Evolutionary conservation across 2,888 invertebrate genomes (phyloP).

Genomic region (Troides oblongomaculatus): DNA sequence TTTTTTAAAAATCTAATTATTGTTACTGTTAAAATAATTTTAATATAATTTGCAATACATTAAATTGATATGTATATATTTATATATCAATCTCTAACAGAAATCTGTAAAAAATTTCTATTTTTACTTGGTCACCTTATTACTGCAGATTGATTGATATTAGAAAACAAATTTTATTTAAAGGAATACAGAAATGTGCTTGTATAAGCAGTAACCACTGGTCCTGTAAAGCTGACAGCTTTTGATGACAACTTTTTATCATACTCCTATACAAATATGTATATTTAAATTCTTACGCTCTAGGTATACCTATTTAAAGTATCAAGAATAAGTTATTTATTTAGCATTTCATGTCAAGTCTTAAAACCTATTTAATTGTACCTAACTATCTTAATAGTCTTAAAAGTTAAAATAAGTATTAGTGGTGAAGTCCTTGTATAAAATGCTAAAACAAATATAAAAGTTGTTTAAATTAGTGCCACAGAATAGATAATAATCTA

Average conservation of each 20-base stretch:
- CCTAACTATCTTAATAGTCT: constrained; percentile 50
- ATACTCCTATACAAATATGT: neutral
- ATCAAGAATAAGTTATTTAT: constrained; percentile 8
- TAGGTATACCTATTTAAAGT: constrained; percentile 6
- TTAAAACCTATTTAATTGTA: constrained; percentile 46
- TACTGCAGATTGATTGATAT: neutral
- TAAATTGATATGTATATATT: constrained; percentile 7
- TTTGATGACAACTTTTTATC: neutral
- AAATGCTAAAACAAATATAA: constrained; percentile 74
- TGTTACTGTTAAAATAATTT: constrained; percentile 21
- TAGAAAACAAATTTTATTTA: neutral
- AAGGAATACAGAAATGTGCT: neutral
- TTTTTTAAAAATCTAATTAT: constrained; percentile 21
- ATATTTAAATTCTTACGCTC: constrained; percentile 26
- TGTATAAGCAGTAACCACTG: neutral
- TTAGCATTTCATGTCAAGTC: constrained; percentile 21
- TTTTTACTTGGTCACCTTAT: neutral
- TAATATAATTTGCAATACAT: constrained; percentile 16
- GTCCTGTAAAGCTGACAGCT: neutral
- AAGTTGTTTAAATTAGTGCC: constrained; percentile 79
- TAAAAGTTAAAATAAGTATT: constrained; percentile 52
- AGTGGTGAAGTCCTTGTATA: constrained; percentile 67
- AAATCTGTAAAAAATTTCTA: neutral
- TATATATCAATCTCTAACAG: neutral
- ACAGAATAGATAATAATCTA: constrained; percentile 77